Conservation (phyloP, 2,797 vertebrate genomes). For the Galagoides demidoff region DNA sequence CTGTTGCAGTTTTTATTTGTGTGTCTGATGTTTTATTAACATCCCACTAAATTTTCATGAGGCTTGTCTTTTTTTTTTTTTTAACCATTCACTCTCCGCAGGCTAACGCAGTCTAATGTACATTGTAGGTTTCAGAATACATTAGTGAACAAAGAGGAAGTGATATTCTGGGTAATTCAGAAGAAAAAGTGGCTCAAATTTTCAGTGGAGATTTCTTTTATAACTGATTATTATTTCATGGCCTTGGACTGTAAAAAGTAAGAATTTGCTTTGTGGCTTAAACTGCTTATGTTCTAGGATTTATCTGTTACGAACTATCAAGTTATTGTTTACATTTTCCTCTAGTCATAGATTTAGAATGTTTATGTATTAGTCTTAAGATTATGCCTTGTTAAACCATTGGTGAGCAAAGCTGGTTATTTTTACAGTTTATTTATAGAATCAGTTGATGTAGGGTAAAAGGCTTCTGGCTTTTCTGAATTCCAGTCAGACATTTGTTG, state of each 20-base stretch:
- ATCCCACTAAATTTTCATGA: conserved; percentile 4
- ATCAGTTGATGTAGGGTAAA: background rate
- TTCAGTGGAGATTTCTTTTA: background rate
- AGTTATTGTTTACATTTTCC: background rate
- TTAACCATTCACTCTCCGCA: conserved; percentile 22
- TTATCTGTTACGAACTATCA: conserved; percentile 7
- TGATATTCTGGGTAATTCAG: background rate
- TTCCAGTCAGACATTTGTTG: background rate
- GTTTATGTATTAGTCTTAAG: conserved; percentile 27
- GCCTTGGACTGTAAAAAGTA: conserved; percentile 34
- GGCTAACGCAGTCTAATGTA: background rate
- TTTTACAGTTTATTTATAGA: conserved; percentile 33
- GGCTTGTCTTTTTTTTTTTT: conserved; percentile 10
- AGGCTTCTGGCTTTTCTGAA: conserved; percentile 3
- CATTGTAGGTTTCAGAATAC: conserved; percentile 24
- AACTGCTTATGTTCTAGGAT: background rate
- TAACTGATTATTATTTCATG: conserved; percentile 34
- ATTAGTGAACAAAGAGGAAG: background rate
- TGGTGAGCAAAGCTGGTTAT: conserved; percentile 19
- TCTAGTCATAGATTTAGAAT: background rate
- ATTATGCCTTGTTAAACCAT: conserved; percentile 10
- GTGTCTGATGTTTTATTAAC: conserved; percentile 17
- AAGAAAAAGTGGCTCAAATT: conserved; percentile 8
- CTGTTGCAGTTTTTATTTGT: conserved; percentile 37
- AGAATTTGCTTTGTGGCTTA: conserved; percentile 8